Conservation (phyloP, 2,113 vertebrate genomes). For the Platycercus adscitus region DNA sequence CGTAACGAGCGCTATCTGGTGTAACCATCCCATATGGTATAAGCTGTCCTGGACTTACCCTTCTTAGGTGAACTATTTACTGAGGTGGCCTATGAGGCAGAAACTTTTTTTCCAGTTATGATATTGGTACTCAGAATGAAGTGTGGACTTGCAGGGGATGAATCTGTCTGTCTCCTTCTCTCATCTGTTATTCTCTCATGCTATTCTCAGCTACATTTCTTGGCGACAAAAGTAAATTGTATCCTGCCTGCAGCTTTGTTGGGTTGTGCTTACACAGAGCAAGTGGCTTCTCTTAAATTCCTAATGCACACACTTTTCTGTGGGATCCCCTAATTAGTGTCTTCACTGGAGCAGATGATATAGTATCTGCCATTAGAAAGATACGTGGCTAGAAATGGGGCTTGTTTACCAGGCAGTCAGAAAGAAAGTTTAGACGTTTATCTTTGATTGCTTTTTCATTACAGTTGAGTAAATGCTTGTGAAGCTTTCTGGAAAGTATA, state of each 20-base stretch:
- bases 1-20: fast-evolving
- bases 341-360: not conserved
- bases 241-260: not conserved
- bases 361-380: not conserved
- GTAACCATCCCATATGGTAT: not conserved
- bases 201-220: not conserved
- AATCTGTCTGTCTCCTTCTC: not conserved
- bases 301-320: fast-evolving
- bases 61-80: not conserved
- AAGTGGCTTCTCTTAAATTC: not conserved
- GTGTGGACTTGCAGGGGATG: not conserved
- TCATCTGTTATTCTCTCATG: not conserved
- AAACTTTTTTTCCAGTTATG: not conserved
- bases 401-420: not conserved
- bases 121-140: not conserved
- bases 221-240: not conserved
- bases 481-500: not conserved
- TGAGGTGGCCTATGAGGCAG: not conserved
- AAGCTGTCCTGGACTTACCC: not conserved
- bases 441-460: not conserved
- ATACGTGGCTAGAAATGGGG: not conserved
- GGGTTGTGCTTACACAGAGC: not conserved
- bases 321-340: not conserved
- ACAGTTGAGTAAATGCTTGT: not conserved
- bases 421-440: not conserved